These are phyloP conservation scores for Seriola aureovittata DNA, from an alignment of 2,113 vertebrate species.

Conservation along the genomic window DNA sequence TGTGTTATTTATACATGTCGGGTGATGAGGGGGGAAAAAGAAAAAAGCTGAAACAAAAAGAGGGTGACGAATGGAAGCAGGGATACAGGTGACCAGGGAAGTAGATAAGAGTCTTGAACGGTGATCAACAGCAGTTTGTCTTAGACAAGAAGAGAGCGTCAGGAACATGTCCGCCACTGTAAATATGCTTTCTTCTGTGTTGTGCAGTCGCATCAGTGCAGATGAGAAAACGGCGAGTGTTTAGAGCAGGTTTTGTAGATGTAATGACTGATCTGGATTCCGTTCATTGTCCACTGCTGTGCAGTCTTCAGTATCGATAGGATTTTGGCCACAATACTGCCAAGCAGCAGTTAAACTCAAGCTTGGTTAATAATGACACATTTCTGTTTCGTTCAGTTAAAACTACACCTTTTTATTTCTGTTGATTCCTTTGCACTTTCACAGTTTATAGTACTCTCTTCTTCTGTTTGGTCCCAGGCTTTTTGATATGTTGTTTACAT, in stretches of 20 bases:
- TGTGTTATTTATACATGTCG: constrained; percentile 44
- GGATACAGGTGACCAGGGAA: neutral
- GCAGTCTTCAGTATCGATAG: constrained; percentile 37
- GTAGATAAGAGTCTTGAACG: constrained; percentile 1
- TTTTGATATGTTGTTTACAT: constrained; percentile 16
- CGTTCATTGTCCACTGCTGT: constrained; percentile 33
- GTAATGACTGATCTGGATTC: constrained; percentile 35
- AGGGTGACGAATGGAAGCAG: neutral
- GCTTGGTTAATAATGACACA: neutral
- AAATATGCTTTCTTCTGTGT: constrained; percentile 35
- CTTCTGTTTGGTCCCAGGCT: neutral
- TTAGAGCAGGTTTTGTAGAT: constrained; percentile 9
- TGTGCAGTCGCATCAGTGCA: constrained; percentile 23
- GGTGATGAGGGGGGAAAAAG: neutral
- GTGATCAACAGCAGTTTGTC: neutral
- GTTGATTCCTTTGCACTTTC: neutral
- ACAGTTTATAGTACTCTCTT: neutral
- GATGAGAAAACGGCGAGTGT: constrained; percentile 13
- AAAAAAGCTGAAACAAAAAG: neutral
- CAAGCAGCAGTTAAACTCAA: constrained; percentile 6
- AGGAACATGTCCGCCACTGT: constrained; percentile 19
- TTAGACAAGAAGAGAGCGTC: neutral
- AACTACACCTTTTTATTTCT: neutral
- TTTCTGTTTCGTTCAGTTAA: neutral
- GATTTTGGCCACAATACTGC: neutral